Evolutionary conservation across 2,888 invertebrate genomes (phyloP), one percentile per base, ranked within the genome.

Genomic region (Diarsia dahlii): DNA sequence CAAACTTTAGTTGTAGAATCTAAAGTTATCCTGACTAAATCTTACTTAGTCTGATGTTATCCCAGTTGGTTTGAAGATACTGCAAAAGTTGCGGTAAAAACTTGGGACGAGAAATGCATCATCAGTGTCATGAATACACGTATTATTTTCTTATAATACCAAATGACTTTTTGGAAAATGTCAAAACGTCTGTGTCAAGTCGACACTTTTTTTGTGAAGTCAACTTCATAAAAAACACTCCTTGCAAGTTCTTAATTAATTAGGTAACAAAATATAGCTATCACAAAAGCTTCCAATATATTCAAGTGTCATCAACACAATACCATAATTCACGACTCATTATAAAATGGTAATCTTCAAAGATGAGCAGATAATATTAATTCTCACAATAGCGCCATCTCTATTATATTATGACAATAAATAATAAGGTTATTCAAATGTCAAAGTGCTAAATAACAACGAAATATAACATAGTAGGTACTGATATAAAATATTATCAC

Each of bases 401-500:
- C 39, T 56, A 28, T 45, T 48, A 46, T 58, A 28, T 45, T 48
- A 46, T 58, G 23, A 70, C 46, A 72, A 81, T 82, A 71, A 76
- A 78, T 80, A 74, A 64, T 58, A 13, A 68, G 23, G 65, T 56
- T 76, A 68, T 75, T 82, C 67, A 75, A 72, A 74, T 66, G 62
- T 34, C 76, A 58, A 78, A 71, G 60, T 58, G 56, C 74, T 79
- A 74, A 69, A 77, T 63, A 77, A 70, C 54, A 84, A 60, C 65
- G 52, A 69, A 81, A 74, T 76, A 84, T 75, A 68, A 52, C 23
- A 46, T 68, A 52, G 50, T 69, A 80, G 28, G n/a, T n/a, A 28
- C 28, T 28, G 28, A 28, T 28, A 66, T 84, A 71, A 81, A 78
- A 78, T 71, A 83, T 78, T 82, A 81, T 79, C 82, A 70, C 72